Base-by-base conservation (phyloP, 1,140 invertebrate genomes). In the Acyrthosiphon pisum region DNA sequence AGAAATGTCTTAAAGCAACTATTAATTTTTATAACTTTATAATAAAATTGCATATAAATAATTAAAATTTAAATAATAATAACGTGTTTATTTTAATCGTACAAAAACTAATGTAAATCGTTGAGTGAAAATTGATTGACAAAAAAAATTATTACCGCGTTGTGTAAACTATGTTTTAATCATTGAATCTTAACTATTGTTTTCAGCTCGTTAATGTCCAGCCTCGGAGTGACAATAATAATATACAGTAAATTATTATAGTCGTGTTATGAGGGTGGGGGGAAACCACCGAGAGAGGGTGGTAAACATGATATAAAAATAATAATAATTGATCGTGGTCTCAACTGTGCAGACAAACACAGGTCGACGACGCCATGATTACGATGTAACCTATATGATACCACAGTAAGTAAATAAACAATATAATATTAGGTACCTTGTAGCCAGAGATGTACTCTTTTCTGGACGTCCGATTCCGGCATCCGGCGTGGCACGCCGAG, bases 401-500 rank as follows among this genome's bases (percentile, higher is more conserved):
- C 9, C 44, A 6, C 44, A 46, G 44, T 7, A 7, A 7, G 20
- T n/a, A 60, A 89, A 81, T 8, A 76, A 20, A 46, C 3, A n/a
- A 44, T 23, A 7, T 22, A 11, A 4, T 88, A 30, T 30, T 41
- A 35, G 6, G 46, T 44, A 90, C 89, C 18, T 86, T 92, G n/a
- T 68, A 91, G 23, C 50, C 56, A 9, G 23, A 30, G n/a, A 23
- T 46, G 68, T 50, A 92, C 46, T 90, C 44, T 50, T 48, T 93
- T 26, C 83, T 46, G 23, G 41, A 50, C 37, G 96, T 96, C 90
- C 96, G 96, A 94, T 96, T 97, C 84, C 95, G 95, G 95, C 98
- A 99, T 41, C 98, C 98, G 68, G 98, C 98, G 94, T 98, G 97
- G 95, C 98, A 99, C 37, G 98, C 97, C 84, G 98, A 98, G 94